Conservation (phyloP, 2,113 vertebrate species). For the Gavia stellata region DNA sequence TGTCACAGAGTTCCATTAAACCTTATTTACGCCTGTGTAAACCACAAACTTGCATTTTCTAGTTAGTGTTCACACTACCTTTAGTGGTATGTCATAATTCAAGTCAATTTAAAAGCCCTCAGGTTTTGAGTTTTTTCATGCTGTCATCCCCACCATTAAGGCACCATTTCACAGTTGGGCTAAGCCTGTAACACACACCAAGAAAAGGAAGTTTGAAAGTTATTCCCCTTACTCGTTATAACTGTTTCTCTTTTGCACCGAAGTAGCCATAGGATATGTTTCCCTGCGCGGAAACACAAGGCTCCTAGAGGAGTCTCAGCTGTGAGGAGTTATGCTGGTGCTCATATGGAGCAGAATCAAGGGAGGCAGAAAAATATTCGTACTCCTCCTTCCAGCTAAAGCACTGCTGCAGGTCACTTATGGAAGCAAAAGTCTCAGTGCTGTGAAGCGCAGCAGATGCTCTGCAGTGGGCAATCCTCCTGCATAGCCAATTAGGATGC, state of each 20-base stretch:
- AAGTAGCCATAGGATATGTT: not conserved
- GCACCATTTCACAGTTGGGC: slow-evolving; percentile 39
- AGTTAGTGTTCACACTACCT: slow-evolving; percentile 36
- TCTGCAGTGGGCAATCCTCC: slow-evolving; percentile 52
- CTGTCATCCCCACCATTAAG: slow-evolving; percentile 30
- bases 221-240: not conserved
- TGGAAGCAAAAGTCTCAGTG: not conserved
- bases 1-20: not conserved
- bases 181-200: slow-evolving; percentile 35
- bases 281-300: not conserved
- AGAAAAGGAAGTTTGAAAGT: slow-evolving; percentile 38
- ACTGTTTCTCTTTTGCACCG: not conserved
- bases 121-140: slow-evolving; percentile 42
- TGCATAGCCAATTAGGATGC: slow-evolving; percentile 52
- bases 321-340: not conserved
- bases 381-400: not conserved
- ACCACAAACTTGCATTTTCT: slow-evolving; percentile 21
- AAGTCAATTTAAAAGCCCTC: slow-evolving; percentile 45
- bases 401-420: not conserved
- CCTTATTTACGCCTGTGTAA: not conserved
- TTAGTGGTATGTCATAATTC: slow-evolving; percentile 42
- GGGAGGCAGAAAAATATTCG: not conserved
- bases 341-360: not conserved
- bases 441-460: slow-evolving; percentile 33
- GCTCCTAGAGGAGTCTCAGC: not conserved